phyloP scores from a whole-genome alignment of 2,797 vertebrate species.

The Synaphobranchus kaupii region DNA sequence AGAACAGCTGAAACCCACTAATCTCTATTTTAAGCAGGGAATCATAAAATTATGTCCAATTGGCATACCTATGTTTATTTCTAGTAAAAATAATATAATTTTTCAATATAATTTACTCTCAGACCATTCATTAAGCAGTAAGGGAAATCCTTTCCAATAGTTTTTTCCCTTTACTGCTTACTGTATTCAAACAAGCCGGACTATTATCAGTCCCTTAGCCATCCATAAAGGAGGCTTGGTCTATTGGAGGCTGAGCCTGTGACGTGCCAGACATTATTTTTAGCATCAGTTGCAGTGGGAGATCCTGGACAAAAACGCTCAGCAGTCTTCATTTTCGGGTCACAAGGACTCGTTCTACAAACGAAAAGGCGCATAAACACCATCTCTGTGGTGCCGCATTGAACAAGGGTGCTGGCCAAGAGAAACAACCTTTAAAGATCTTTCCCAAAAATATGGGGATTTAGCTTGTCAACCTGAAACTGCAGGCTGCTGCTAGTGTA shows the following conservation, averaged over 20 bases:
- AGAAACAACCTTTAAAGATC: background rate
- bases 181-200: background rate
- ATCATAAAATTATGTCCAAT: background rate
- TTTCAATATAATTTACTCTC: background rate
- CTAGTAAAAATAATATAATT: no score
- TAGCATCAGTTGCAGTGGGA: background rate
- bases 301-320: background rate
- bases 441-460: background rate
- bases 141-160: background rate
- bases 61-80: background rate
- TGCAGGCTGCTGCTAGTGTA: background rate
- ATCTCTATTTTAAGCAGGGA: background rate
- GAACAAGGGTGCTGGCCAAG: background rate
- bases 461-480: slow-evolving; percentile 5
- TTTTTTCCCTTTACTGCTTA: background rate
- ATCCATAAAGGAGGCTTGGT: background rate
- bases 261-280: background rate
- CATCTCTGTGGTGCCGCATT: background rate
- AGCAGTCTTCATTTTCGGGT: background rate
- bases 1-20: background rate
- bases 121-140: background rate
- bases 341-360: background rate
- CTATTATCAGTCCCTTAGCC: background rate
- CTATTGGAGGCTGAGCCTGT: background rate
- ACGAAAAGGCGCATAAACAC: background rate